phyloP scores from a whole-genome alignment of 2,888 invertebrate genomes.

The Tinea pellionella region DNA sequence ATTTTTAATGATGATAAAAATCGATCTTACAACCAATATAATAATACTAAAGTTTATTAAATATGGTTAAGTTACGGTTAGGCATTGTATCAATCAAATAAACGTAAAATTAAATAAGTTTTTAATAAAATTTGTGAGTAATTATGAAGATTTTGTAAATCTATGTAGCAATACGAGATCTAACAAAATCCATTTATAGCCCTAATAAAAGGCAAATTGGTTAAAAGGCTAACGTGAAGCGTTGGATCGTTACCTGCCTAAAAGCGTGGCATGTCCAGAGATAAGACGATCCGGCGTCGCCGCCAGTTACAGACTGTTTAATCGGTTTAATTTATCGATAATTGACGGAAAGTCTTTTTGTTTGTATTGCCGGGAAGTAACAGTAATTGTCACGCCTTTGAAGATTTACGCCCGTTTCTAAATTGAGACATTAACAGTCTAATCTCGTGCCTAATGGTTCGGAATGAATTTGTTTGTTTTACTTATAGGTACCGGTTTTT shows the following conservation, averaged over 20 bases:
- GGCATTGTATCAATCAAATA: no score
- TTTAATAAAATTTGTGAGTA: neutral
- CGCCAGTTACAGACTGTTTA: constrained; percentile 59
- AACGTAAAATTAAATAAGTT: neutral
- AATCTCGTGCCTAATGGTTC: constrained; percentile 68
- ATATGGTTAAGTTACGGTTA: neutral
- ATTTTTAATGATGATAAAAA: neutral
- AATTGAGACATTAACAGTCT: constrained; percentile 69
- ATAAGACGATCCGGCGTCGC: constrained; percentile 57
- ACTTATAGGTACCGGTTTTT: constrained; percentile 43
- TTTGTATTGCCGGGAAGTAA: constrained; percentile 68
- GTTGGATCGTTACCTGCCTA: constrained; percentile 55
- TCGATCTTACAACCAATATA: neutral
- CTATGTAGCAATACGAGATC: neutral
- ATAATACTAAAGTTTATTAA: neutral
- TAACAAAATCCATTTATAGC: constrained; percentile 12
- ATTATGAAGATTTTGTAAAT: neutral
- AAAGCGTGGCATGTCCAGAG: constrained; percentile 65
- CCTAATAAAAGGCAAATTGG: constrained; percentile 61
- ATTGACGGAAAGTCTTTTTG: constrained; percentile 69
- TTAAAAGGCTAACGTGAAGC: constrained; percentile 30
- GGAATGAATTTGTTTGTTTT: constrained; percentile 68
- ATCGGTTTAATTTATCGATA: constrained; percentile 71
- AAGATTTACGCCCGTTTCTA: constrained; percentile 69
- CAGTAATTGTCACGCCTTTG: constrained; percentile 71